Base-by-base conservation (phyloP, 2,113 vertebrate genomes). In the Eulemur macaco region DNA sequence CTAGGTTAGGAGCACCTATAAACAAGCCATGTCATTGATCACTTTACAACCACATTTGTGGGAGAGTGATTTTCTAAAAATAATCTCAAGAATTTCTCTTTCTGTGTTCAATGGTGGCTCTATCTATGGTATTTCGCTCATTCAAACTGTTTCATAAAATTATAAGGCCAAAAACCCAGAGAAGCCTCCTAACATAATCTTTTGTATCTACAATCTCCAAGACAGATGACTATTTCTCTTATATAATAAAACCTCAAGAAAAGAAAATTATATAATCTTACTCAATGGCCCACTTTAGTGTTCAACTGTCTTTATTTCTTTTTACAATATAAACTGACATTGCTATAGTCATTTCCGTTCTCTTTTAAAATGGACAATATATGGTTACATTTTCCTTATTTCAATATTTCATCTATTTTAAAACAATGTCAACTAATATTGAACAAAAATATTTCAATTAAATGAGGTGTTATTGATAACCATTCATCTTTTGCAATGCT, bases 131-230 rank as follows among this genome's bases (percentile, higher is more conserved):
- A 95, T 84, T 87, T 94, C 31, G 39, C 12, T 94, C 66, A 94
- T 77, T 95, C 34, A 73, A 86, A 92, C 18, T 86, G 9, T 89
- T 56, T 94, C 74, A 87, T 89, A 82, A 97, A 95, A 94, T 87
- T 86, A 95, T 94, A 95, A 89, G 39, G 1, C 63, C 4, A 83
- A 50, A 60, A 34, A 10, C 27, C 64, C 42, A 56, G 77, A 82
- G 87, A 73, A 69, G 10, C 21, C 90, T 91, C 15, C 17, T 92
- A 54, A 93, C 21, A 29, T 78, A 84, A 37, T 96, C 42, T 73
- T 64, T 37, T 73, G 14, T 90, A 45, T 8, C 74, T 66, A 88
- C 27, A 52, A 39, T 86, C 8, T 78, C 47, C 5, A 96, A 97
- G 58, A 64, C 69, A 93, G 86, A 94, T 81, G 42, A 39, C 52